Percentiles rank a stretch among this genome's conserved stretches.
Evolutionary conservation across 2,113 vertebrate genomes (phyloP).

Genomic region (Dolichotis patagonum): DNA sequence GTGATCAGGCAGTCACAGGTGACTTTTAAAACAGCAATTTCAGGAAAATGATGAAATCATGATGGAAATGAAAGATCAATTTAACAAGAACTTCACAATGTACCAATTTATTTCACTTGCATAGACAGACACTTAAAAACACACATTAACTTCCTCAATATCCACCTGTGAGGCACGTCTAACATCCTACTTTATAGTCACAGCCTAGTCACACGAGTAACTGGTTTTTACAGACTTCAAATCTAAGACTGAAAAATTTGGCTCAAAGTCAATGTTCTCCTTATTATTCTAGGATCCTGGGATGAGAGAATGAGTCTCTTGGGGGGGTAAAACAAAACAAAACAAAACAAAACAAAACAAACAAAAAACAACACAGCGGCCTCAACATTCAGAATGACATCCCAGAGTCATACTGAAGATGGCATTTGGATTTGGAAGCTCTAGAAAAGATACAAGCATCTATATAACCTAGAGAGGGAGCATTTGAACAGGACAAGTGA

Average conservation of each 20-base stretch:
- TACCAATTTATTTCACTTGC: neutral
- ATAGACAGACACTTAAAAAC: neutral
- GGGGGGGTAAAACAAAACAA: neutral
- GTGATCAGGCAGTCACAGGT: neutral
- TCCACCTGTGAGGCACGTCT: neutral
- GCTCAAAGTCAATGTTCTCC: slow-evolving; percentile 49
- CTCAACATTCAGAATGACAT: neutral
- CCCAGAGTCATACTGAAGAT: neutral
- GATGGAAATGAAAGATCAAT: slow-evolving; percentile 8
- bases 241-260: neutral
- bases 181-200: slow-evolving; percentile 11
- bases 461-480: neutral
- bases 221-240: slow-evolving; percentile 45
- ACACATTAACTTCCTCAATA: slow-evolving; percentile 1
- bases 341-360: no score
- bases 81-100: slow-evolving; percentile 36
- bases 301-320: neutral
- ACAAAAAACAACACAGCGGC: neutral
- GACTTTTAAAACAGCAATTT: neutral
- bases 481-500: neutral
- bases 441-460: neutral
- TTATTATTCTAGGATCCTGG: neutral
- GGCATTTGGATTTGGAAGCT: neutral
- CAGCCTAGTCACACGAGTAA: neutral
- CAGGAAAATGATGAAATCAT: neutral